A percentile compares a stretch with the other conserved stretches of the same genome.
Conservation (phyloP, 2,113 vertebrate species). For the Dendropsophus ebraccatus region DNA sequence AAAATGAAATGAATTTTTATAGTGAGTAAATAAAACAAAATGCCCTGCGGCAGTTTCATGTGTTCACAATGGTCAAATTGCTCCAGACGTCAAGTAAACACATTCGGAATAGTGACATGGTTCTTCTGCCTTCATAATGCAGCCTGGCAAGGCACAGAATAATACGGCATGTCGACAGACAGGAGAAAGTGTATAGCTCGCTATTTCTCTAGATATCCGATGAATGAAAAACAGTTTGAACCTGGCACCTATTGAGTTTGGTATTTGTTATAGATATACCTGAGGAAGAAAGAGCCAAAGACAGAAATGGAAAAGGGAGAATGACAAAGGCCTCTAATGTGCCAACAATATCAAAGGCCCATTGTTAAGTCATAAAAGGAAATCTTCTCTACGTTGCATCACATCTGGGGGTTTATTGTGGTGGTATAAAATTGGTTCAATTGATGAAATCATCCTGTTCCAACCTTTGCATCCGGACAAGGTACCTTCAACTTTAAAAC, state of each 20-base stretch:
- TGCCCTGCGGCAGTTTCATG: constrained; percentile 27
- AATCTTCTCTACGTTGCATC: neutral
- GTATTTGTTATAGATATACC: constrained; percentile 39
- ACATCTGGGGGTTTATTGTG: constrained; percentile 36
- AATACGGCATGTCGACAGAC: constrained; percentile 26
- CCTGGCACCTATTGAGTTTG: constrained; percentile 19
- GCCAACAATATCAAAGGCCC: constrained; percentile 43
- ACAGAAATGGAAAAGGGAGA: constrained; percentile 29
- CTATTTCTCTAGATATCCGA: constrained; percentile 35
- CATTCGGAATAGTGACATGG: constrained; percentile 34
- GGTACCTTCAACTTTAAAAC: constrained; percentile 1
- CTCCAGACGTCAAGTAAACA: constrained; percentile 37
- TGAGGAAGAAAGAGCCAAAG: constrained; percentile 28
- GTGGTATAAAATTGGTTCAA: constrained; percentile 21
- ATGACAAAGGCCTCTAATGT: constrained; percentile 37
- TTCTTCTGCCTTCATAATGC: constrained; percentile 34
- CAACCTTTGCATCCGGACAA: constrained; percentile 25
- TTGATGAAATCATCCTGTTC: constrained; percentile 5
- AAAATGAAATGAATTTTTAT: constrained; percentile 41
- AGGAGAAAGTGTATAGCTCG: constrained; percentile 28
- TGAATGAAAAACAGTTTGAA: constrained; percentile 46
- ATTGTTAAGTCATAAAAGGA: constrained; percentile 47
- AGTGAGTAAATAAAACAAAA: constrained; percentile 41
- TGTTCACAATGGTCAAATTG: constrained; percentile 45
- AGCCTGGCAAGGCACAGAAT: constrained; percentile 23